Percentiles rank a stretch among this genome's conserved stretches.
Evolutionary conservation across 2,113 vertebrate species (phyloP).

Genomic region (Callorhinus ursinus): DNA sequence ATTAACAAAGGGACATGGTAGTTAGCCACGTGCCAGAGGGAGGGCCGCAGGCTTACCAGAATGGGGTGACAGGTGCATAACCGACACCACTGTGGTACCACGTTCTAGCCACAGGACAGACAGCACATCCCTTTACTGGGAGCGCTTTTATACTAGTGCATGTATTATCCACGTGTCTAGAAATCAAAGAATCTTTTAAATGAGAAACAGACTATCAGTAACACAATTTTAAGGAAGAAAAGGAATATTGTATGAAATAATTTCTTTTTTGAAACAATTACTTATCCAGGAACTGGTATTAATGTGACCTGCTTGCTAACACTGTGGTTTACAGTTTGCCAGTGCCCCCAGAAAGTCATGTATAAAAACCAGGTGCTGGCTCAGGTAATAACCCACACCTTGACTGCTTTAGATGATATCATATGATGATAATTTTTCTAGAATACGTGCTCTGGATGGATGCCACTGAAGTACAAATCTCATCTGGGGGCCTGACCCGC

Average conservation of each 20-base stretch:
- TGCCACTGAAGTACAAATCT: not conserved
- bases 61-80: fast-evolving
- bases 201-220: not conserved
- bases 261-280: not conserved
- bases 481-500: not conserved
- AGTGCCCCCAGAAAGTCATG: fast-evolving
- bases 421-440: not conserved
- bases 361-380: fast-evolving
- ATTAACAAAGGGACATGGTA: not conserved
- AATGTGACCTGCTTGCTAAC: fast-evolving
- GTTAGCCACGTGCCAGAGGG: too few relatives aligned
- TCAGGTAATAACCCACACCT: not conserved
- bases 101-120: fast-evolving
- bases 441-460: not conserved
- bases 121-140: fast-evolving
- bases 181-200: not conserved
- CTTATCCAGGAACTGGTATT: not conserved
- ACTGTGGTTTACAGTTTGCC: not conserved
- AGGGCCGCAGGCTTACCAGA: not conserved
- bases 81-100: fast-evolving
- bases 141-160: fast-evolving
- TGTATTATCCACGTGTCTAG: fast-evolving
- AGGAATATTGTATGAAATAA: not conserved
- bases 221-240: not conserved
- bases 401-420: not conserved